These are phyloP conservation scores for Hylaeus anthracinus DNA, from an alignment of 1,140 invertebrate species.

Conservation along the genomic window DNA sequence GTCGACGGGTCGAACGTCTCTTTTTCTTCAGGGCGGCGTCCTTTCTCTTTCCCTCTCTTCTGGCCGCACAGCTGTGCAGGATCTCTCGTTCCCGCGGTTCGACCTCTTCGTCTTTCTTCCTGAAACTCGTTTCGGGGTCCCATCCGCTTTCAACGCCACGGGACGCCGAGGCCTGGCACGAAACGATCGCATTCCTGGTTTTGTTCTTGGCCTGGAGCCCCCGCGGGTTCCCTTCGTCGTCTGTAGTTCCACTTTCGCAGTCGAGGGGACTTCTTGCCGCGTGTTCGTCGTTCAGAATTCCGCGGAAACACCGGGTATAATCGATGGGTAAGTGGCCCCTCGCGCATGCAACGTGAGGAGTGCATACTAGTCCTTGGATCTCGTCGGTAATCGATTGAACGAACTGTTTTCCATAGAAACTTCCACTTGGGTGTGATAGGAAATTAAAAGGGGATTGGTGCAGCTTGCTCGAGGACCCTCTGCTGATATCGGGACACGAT, in stretches of 20 bases:
- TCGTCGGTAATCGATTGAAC: background rate
- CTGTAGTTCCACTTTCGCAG: background rate
- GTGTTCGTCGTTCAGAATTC: background rate
- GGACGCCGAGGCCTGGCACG: background rate
- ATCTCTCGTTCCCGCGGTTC: constrained; percentile 45
- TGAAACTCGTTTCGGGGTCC: constrained; percentile 64
- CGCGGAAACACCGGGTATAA: background rate
- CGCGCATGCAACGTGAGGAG: background rate
- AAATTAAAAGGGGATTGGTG: too few relatives aligned
- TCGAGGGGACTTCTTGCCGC: background rate
- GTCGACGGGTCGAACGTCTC: constrained; percentile 46
- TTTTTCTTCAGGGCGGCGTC: background rate
- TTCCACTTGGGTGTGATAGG: too few relatives aligned
- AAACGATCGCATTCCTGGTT: constrained; percentile 51
- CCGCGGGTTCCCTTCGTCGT: background rate
- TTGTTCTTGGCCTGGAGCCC: constrained; percentile 5
- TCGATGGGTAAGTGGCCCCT: constrained; percentile 8
- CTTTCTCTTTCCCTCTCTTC: background rate
- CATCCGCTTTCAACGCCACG: constrained; percentile 16
- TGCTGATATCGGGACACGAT: too few relatives aligned
- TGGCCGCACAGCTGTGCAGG: background rate
- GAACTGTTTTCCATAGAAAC: too few relatives aligned
- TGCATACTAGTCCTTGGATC: background rate
- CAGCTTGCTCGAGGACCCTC: too few relatives aligned
- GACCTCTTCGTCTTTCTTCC: constrained; percentile 61